Evolutionary conservation across 2,113 vertebrate species (phyloP), one percentile per base, ranked within the genome.

Genomic region (Nycticorax nycticorax): DNA sequence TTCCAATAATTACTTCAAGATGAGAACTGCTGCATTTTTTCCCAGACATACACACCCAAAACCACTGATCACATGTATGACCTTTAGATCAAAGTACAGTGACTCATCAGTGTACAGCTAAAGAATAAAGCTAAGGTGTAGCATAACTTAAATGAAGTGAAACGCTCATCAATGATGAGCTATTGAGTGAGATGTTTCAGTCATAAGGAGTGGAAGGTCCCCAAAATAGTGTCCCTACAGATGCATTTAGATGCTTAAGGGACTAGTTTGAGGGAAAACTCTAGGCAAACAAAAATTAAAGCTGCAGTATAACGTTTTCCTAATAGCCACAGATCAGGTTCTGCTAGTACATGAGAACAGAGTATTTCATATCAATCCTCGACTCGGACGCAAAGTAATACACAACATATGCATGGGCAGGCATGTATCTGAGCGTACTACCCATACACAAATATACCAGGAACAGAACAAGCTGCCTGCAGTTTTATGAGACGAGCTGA

Each of bases 1-100:
- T 86, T 84, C 60, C 75, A 84, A 69, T 48, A 88, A 90, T 74
- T 85, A 73, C 14, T 95, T 85, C 82, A 86, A 82, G 78, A 88
- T 32, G 30, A 95, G 82, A 96, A 88, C 48, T 66, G 72, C 59
- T 0, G 3, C 57, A 68, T 28, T 41, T 96, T 88, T 57, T 71
- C 76, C 68, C 85, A 93, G 92, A 88, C 71, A 72, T 23, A 81
- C 93, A 93, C 96, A 50, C 85, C 91, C 95, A 92, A 88, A 93
- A 18, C 77, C 30, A 74, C 55, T 2, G 2, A 77, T 90, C 88
- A 62, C 91, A 80, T 27, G 75, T 33, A 66, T 88, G 90, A 94
- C 78, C 85, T 96, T 93, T 75, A 76, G 53, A 90, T 72, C 37
- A 33, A 79, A 92, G 85, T 86, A 77, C 82, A 85, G 48, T 96